Conservation (phyloP, 2,888 invertebrate genomes). For the Xanthorhoe designata region DNA sequence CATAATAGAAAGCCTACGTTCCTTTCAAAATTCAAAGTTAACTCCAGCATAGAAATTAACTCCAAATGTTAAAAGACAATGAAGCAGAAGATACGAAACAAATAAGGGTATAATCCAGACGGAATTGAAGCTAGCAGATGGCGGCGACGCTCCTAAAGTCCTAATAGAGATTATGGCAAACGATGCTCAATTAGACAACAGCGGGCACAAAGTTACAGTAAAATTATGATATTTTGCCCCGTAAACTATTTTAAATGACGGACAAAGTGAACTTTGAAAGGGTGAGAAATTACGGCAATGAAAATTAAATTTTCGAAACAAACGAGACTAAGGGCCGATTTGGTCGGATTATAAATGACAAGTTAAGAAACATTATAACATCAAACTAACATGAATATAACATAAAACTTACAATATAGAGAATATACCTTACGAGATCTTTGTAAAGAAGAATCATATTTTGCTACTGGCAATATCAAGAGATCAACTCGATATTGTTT, state of each 20-base stretch:
- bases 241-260: conserved; percentile 35
- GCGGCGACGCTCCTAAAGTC: conserved; percentile 33
- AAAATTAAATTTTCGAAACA: conserved; percentile 28
- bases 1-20: conserved; percentile 12
- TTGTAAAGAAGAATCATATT: not conserved
- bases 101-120: conserved; percentile 32
- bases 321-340: conserved; percentile 5
- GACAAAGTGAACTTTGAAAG: conserved; percentile 30
- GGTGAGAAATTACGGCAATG: conserved; percentile 28
- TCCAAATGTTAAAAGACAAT: conserved; percentile 26
- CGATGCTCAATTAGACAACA: conserved; percentile 44
- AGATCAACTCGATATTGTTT: conserved; percentile 24
- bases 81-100: conserved; percentile 27
- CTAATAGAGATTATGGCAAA: conserved; percentile 39
- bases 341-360: conserved; percentile 11
- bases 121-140: conserved; percentile 37
- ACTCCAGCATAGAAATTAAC: no score
- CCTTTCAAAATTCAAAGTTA: conserved; percentile 23
- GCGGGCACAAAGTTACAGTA: conserved; percentile 27
- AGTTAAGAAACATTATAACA: not conserved
- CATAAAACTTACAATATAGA: no score
- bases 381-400: not conserved
- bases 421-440: not conserved
- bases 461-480: conserved; percentile 8
- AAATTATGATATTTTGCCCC: conserved; percentile 31